A percentile compares a stretch with the other conserved stretches of the same genome.
These are phyloP conservation scores for Drosophila tropicalis DNA, from an alignment of 1,140 invertebrate species.

Conservation along the genomic window DNA sequence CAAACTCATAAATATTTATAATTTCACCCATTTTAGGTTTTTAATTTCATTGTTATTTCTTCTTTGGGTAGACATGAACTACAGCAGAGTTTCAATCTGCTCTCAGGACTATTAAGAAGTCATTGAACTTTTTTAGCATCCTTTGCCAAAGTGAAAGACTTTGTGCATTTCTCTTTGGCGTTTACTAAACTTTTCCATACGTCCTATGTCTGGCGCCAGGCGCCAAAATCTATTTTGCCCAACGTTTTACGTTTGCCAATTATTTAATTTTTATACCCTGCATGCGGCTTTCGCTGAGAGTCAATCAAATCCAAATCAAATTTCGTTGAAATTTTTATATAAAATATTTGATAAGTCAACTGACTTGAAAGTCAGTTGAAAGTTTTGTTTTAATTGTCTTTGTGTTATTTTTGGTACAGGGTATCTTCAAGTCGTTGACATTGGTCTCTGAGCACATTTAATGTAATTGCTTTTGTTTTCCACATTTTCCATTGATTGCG, in stretches of 20 bases:
- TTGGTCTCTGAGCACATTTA: constrained; percentile 54
- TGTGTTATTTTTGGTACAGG: not conserved
- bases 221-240: constrained; percentile 41
- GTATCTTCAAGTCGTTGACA: not conserved
- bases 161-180: constrained; percentile 21
- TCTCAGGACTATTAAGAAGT: constrained; percentile 68
- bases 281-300: not conserved
- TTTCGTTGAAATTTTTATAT: too few relatives aligned
- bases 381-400: too few relatives aligned
- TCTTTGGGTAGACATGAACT: constrained; percentile 59
- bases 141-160: constrained; percentile 60
- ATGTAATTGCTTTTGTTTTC: constrained; percentile 72
- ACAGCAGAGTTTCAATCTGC: constrained; percentile 21
- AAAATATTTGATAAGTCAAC: too few relatives aligned
- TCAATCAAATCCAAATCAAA: too few relatives aligned
- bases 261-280: constrained; percentile 61
- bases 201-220: constrained; percentile 66
- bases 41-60: constrained; percentile 30
- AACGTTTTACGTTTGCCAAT: constrained; percentile 47
- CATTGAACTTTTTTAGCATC: constrained; percentile 67
- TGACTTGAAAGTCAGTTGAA: too few relatives aligned
- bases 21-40: constrained; percentile 8
- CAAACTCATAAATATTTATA: too few relatives aligned
- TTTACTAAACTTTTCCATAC: constrained; percentile 46
- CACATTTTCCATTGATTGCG: constrained; percentile 49